Conservation (phyloP, 2,797 vertebrate genomes). For the Crocodylus rhombifer region DNA sequence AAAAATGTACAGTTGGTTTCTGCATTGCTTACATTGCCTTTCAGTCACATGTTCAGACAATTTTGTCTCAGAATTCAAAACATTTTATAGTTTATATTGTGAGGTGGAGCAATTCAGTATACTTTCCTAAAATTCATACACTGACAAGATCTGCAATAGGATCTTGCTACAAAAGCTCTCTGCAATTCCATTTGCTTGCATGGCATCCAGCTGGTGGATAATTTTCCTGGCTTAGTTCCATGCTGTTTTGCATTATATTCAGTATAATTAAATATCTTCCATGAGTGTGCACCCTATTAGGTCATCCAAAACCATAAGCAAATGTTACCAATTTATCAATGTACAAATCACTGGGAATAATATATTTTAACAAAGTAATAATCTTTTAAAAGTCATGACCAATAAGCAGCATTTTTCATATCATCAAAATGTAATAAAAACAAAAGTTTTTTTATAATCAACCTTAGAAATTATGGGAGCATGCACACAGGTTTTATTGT, state of each 20-base stretch:
- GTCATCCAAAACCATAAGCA: neutral
- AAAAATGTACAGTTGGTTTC: neutral
- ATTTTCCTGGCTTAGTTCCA: neutral
- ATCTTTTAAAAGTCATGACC: neutral
- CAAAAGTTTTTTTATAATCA: neutral
- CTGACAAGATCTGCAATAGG: neutral
- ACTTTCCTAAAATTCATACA: neutral
- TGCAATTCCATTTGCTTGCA: neutral
- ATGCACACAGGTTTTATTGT: neutral
- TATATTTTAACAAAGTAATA: rapidly evolving
- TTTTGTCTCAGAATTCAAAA: neutral
- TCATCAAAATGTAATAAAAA: neutral
- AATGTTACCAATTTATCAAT: neutral
- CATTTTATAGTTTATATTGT: neutral
- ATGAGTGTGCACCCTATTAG: neutral
- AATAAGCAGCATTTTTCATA: neutral
- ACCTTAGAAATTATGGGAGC: neutral
- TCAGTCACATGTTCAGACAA: neutral
- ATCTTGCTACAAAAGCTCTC: neutral
- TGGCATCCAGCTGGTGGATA: neutral
- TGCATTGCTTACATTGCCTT: neutral
- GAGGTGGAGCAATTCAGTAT: neutral
- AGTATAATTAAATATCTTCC: neutral
- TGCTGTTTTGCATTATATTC: neutral
- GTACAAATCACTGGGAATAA: neutral